Evolutionary conservation across 2,797 vertebrate species (phyloP).

Genomic region (Lophius americanus): DNA sequence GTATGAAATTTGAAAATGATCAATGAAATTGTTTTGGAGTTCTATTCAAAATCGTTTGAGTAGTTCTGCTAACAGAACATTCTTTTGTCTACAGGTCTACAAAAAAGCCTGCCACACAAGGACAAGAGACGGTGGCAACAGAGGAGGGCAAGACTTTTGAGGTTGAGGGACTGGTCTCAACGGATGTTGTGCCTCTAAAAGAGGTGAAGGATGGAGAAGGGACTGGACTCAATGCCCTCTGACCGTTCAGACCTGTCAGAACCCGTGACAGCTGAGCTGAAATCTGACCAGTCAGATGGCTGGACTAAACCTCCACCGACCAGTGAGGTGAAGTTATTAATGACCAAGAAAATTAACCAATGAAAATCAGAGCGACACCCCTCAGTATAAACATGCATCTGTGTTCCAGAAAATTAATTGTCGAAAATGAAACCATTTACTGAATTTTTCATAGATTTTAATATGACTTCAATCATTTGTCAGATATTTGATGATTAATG

Average conservation of each 20-base stretch:
- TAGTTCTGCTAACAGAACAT: too few species aligned
- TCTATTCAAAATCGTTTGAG: too few species aligned
- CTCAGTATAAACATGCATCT: too few species aligned
- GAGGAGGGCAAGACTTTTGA: not conserved
- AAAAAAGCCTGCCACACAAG: not conserved
- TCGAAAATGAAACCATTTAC: too few species aligned
- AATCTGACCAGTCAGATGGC: not conserved
- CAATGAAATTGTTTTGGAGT: too few species aligned
- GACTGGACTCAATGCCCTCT: slow-evolving; percentile 64
- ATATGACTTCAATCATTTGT: too few species aligned
- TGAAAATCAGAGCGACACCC: too few species aligned
- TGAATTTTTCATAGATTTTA: too few species aligned
- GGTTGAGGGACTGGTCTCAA: not conserved
- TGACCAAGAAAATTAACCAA: not conserved
- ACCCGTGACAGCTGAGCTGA: not conserved
- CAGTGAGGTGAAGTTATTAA: not conserved
- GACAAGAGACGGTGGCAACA: slow-evolving; percentile 2
- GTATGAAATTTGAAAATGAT: too few species aligned
- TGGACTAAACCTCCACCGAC: not conserved
- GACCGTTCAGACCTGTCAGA: slow-evolving; percentile 31
- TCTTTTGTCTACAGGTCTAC: slow-evolving; percentile 39
- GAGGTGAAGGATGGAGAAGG: slow-evolving; percentile 59
- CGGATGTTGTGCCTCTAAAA: slow-evolving; percentile 48
- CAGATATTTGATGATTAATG: too few species aligned
- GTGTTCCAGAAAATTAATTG: too few species aligned